These are phyloP conservation scores for Apeira syringaria DNA, from an alignment of 2,888 invertebrate genomes.

Conservation along the genomic window DNA sequence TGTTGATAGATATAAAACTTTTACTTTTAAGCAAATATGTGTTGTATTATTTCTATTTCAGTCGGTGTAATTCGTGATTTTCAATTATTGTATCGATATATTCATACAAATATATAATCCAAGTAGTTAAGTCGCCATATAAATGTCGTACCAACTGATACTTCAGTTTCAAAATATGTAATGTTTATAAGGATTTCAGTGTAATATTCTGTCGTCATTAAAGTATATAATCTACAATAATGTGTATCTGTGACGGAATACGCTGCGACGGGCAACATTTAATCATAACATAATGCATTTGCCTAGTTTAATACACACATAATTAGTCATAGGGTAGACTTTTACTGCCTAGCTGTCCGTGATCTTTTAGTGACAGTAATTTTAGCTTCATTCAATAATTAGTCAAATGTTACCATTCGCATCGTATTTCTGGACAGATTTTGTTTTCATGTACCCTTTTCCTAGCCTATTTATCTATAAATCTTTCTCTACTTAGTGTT, in stretches of 20 bases:
- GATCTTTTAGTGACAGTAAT: too few species aligned
- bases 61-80: slow-evolving; percentile 59
- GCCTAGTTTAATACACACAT: too few species aligned
- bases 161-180: slow-evolving; percentile 58
- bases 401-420: too few species aligned
- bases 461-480: not conserved
- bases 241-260: slow-evolving; percentile 7
- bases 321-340: too few species aligned
- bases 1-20: slow-evolving; percentile 55
- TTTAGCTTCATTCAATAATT: too few species aligned
- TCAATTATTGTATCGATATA: slow-evolving; percentile 73
- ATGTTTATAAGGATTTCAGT: slow-evolving; percentile 68
- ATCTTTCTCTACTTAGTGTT: too few species aligned
- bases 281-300: too few species aligned
- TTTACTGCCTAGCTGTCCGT: too few species aligned
- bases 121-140: slow-evolving; percentile 68
- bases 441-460: not conserved
- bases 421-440: slow-evolving; percentile 1
- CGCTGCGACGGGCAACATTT: not conserved
- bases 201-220: slow-evolving; percentile 76
- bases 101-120: slow-evolving; percentile 54
- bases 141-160: slow-evolving; percentile 64
- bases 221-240: slow-evolving; percentile 63
- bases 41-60: slow-evolving; percentile 42
- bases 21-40: slow-evolving; percentile 38